phyloP scores from a whole-genome alignment of 2,888 invertebrate genomes.

The Hoplodrina ambigua region DNA sequence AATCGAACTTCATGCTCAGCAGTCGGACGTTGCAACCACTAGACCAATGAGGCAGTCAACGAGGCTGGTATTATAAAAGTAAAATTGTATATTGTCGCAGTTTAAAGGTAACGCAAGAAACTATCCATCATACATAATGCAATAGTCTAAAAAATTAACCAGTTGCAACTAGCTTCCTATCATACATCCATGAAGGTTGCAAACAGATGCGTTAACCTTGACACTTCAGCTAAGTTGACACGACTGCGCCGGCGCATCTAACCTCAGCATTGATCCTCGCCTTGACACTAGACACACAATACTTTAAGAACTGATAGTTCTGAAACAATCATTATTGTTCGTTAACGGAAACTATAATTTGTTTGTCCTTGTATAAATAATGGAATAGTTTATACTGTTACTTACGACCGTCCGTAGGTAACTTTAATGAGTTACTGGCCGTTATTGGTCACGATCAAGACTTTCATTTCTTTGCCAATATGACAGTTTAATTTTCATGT shows the following conservation, averaged over 20 bases:
- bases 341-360: conserved; percentile 15
- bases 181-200: conserved; percentile 7
- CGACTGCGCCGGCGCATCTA: conserved; percentile 15
- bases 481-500: too few species aligned
- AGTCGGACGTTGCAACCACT: too few species aligned
- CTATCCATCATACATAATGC: neutral
- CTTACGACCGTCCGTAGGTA: too few species aligned
- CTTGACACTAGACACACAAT: conserved; percentile 57
- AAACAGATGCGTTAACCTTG: conserved; percentile 28
- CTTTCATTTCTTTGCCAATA: too few species aligned
- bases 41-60: too few species aligned
- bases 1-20: too few species aligned
- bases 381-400: conserved; percentile 3
- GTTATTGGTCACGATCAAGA: too few species aligned
- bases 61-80: too few species aligned
- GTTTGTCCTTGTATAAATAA: conserved; percentile 40
- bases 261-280: conserved; percentile 44
- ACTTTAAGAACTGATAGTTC: conserved; percentile 24
- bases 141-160: conserved; percentile 1
- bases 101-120: neutral
- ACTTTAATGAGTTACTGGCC: too few species aligned
- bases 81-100: neutral
- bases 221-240: conserved; percentile 32
- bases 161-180: conserved; percentile 8
- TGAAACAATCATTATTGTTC: conserved; percentile 42